Conservation (phyloP, 2,113 vertebrate species). For the Toxostoma redivivum region DNA sequence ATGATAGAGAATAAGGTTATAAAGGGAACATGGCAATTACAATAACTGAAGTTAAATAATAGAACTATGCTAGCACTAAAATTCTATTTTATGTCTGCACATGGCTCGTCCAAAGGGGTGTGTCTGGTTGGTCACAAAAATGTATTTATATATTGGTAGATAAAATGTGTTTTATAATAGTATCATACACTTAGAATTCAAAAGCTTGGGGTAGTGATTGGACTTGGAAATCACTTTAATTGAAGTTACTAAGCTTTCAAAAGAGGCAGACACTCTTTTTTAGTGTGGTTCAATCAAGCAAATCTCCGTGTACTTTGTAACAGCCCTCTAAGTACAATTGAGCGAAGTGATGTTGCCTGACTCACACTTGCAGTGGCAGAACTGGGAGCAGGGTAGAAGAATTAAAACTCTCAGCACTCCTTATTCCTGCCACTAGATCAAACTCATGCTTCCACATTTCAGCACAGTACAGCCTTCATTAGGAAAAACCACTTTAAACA, state of each 20-base stretch:
- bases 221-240: not conserved
- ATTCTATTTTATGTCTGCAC: not conserved
- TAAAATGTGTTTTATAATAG: not conserved
- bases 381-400: not conserved
- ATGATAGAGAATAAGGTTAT: not conserved
- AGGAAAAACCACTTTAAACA: conserved; percentile 71
- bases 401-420: conserved; percentile 23
- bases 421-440: conserved; percentile 19
- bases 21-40: not conserved
- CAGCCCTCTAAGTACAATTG: not conserved
- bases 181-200: not conserved
- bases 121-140: not conserved
- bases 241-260: not conserved
- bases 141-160: not conserved
- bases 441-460: conserved; percentile 9
- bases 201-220: not conserved
- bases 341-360: not conserved
- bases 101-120: not conserved
- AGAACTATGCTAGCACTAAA: not conserved
- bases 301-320: not conserved
- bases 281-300: not conserved
- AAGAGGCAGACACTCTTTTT: not conserved
- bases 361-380: not conserved
- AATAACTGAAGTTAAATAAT: not conserved
- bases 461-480: conserved; percentile 66